A percentile compares a stretch with the other conserved stretches of the same genome.
These are phyloP conservation scores for Mesochorus sp. DNA, from an alignment of 2,888 invertebrate genomes.

Conservation along the genomic window DNA sequence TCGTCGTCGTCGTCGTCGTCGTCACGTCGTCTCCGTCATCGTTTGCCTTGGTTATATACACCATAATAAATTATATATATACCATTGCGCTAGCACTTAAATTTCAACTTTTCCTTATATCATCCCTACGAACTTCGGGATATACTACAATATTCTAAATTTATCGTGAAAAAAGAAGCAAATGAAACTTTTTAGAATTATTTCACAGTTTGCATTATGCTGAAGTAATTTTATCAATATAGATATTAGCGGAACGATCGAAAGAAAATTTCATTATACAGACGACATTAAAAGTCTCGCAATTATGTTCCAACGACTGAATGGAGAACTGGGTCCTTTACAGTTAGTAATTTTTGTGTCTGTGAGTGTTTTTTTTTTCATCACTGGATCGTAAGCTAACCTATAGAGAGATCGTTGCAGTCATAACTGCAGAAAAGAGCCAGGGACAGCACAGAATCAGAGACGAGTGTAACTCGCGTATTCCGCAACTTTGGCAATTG, in stretches of 20 bases:
- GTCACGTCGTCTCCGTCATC: slow-evolving; percentile 33
- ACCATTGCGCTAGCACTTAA: slow-evolving; percentile 7
- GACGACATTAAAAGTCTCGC: slow-evolving; percentile 33
- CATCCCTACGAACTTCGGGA: not conserved
- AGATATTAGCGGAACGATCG: slow-evolving; percentile 18
- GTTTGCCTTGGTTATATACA: slow-evolving; percentile 24
- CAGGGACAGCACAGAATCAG: slow-evolving; percentile 26
- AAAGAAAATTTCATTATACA: slow-evolving; percentile 7
- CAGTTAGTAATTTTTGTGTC: slow-evolving; percentile 2
- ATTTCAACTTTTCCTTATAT: too few relatives aligned
- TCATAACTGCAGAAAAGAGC: slow-evolving; percentile 5
- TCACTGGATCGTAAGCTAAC: slow-evolving; percentile 51
- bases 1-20: slow-evolving; percentile 48
- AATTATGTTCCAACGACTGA: slow-evolving; percentile 8
- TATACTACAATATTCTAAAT: too few relatives aligned
- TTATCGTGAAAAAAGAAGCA: not conserved
- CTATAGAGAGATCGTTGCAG: slow-evolving; percentile 46
- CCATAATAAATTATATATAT: slow-evolving; percentile 33
- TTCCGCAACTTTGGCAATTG: slow-evolving; percentile 79
- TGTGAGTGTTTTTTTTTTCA: too few relatives aligned
- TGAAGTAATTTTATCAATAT: not conserved
- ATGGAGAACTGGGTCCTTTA: slow-evolving; percentile 31
- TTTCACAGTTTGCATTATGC: not conserved
- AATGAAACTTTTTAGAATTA: not conserved
- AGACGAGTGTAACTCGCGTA: slow-evolving; percentile 36